Conservation (phyloP, 2,888 invertebrate species). For the Scaptomyza cyrtandrae region DNA sequence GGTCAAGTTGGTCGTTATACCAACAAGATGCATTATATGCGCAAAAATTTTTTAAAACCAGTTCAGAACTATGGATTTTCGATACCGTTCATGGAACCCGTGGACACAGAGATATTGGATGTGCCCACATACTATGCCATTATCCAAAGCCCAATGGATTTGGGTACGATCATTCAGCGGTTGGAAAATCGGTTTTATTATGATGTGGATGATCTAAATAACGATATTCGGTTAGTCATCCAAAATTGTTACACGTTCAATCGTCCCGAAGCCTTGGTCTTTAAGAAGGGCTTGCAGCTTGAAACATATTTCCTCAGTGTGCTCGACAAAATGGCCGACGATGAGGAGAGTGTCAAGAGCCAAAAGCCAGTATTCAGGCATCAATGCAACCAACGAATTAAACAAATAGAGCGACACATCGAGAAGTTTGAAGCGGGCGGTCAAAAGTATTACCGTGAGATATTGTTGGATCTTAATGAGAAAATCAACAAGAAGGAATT, state of each 20-base stretch:
- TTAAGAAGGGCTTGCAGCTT: not conserved
- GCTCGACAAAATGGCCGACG: not conserved
- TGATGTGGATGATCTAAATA: constrained; percentile 4
- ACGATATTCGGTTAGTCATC: constrained; percentile 17
- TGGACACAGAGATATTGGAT: constrained; percentile 12
- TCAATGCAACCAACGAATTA: not conserved
- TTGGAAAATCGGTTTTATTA: constrained; percentile 21
- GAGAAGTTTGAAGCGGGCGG: not conserved
- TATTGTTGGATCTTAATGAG: not conserved
- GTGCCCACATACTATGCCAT: constrained; percentile 18
- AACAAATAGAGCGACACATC: not conserved
- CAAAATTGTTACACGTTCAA: constrained; percentile 34
- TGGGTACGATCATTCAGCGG: constrained; percentile 17
- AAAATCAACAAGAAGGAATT: not conserved
- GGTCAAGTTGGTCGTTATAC: constrained; percentile 23
- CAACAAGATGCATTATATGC: constrained; percentile 32
- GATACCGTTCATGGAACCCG: constrained; percentile 26
- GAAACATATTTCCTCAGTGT: constrained; percentile 12
- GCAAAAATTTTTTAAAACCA: constrained; percentile 7
- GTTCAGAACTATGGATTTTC: not conserved
- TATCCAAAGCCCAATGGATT: constrained; percentile 28
- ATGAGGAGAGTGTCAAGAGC: constrained; percentile 2
- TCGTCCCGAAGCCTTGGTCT: not conserved
- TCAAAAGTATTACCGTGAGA: not conserved
- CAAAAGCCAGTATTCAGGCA: not conserved